These are phyloP conservation scores for Thymelicus lineola DNA, from an alignment of 2,888 invertebrate species.

Conservation along the genomic window DNA sequence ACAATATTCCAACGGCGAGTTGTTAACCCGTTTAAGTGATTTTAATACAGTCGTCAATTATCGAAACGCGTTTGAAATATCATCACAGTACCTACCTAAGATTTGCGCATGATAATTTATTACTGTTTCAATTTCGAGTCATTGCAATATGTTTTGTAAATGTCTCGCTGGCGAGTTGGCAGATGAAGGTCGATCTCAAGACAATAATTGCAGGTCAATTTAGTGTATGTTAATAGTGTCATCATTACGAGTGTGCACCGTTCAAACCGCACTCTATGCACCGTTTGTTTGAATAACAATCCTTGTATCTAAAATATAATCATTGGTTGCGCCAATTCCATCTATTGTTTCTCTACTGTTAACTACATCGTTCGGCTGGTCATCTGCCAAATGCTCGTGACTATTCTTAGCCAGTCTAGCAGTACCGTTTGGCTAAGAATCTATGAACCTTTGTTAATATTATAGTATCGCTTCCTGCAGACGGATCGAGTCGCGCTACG, in stretches of 20 bases:
- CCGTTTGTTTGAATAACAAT: slow-evolving; percentile 33
- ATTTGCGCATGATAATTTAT: slow-evolving; percentile 3
- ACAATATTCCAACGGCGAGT: not conserved
- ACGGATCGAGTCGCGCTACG: slow-evolving; percentile 17
- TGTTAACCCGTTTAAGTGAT: not conserved
- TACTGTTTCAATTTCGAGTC: not conserved
- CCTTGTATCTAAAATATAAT: slow-evolving; percentile 41
- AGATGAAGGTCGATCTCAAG: not conserved
- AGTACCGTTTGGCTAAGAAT: slow-evolving; percentile 44
- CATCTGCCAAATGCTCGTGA: slow-evolving; percentile 49
- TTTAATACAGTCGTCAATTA: not conserved
- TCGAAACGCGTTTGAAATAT: not conserved
- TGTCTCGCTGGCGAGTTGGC: slow-evolving; percentile 7
- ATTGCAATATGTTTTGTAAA: slow-evolving; percentile 9
- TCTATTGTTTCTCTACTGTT: slow-evolving; percentile 48
- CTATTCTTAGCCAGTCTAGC: slow-evolving; percentile 48
- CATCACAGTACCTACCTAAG: not conserved
- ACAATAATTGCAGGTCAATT: slow-evolving; percentile 22
- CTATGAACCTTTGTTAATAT: slow-evolving; percentile 35
- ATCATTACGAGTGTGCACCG: slow-evolving; percentile 27
- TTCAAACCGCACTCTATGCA: slow-evolving; percentile 19
- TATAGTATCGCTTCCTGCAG: slow-evolving; percentile 31
- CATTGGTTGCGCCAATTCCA: slow-evolving; percentile 45
- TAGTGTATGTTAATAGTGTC: slow-evolving; percentile 32
- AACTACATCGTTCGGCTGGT: slow-evolving; percentile 48